phyloP scores from a whole-genome alignment of 2,113 vertebrate species.

The Spheniscus mendiculus region DNA sequence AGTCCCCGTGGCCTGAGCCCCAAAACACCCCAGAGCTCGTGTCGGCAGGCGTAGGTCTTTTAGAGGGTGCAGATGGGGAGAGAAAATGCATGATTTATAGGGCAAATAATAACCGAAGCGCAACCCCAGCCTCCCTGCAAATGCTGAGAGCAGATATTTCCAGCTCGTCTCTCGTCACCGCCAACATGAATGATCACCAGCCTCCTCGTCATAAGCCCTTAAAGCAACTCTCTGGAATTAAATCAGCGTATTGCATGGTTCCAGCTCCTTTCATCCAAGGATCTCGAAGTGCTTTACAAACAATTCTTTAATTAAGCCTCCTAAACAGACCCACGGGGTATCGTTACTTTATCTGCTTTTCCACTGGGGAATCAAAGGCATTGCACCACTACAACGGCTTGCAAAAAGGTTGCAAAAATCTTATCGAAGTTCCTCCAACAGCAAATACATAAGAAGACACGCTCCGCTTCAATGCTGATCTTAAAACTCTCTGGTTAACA shows the following conservation, averaged over 20 bases:
- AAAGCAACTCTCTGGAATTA: background rate
- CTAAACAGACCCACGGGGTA: background rate
- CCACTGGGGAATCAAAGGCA: background rate
- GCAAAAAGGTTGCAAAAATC: background rate
- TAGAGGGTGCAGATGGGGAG: background rate
- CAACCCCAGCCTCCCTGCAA: background rate
- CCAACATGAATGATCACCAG: background rate
- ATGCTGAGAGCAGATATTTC: background rate
- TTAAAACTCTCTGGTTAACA: background rate
- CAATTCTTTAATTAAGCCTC: constrained; percentile 34
- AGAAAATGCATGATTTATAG: background rate
- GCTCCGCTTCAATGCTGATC: background rate
- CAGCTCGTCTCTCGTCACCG: fast-evolving
- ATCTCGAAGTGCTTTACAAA: background rate
- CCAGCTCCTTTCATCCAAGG: constrained; percentile 6
- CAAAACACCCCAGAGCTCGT: background rate
- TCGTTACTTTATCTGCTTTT: background rate
- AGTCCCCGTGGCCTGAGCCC: background rate
- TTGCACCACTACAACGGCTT: fast-evolving
- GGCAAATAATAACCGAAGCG: background rate
- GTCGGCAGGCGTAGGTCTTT: background rate
- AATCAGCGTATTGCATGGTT: background rate
- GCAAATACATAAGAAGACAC: background rate
- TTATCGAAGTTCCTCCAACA: background rate
- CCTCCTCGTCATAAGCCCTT: background rate